phyloP scores from a whole-genome alignment of 2,888 invertebrate genomes.

The Suillia variegata region DNA sequence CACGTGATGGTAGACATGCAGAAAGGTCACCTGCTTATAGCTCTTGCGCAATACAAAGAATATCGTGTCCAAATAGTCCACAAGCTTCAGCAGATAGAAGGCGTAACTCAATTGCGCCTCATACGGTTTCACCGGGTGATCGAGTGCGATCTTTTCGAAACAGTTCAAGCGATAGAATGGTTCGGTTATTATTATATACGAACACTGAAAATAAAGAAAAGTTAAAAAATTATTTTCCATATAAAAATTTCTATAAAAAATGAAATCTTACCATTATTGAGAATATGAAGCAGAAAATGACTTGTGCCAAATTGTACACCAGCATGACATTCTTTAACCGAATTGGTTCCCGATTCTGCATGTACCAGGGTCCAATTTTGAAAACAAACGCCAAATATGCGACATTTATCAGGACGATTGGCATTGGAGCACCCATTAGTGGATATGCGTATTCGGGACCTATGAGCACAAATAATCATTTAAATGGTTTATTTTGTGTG shows the following conservation, averaged over 20 bases:
- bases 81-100: constrained; percentile 67
- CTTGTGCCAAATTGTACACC: constrained; percentile 71
- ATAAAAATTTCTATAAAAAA: too few relatives aligned
- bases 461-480: too few relatives aligned
- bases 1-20: constrained; percentile 75
- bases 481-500: too few relatives aligned
- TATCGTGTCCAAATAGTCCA: constrained; percentile 71
- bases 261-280: too few relatives aligned
- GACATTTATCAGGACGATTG: constrained; percentile 53
- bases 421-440: not conserved
- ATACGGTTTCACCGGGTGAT: too few relatives aligned
- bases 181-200: too few relatives aligned
- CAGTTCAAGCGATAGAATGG: too few relatives aligned
- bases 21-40: constrained; percentile 69
- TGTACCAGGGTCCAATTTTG: constrained; percentile 71
- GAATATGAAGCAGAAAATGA: too few relatives aligned
- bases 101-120: constrained; percentile 60
- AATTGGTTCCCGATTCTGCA: constrained; percentile 69
- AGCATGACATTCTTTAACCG: constrained; percentile 69
- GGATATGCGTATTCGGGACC: not conserved
- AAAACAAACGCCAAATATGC: constrained; percentile 72
- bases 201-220: too few relatives aligned
- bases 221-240: too few relatives aligned
- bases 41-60: constrained; percentile 76
- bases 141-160: too few relatives aligned